Evolutionary conservation across 2,113 vertebrate species (phyloP), one percentile per base, ranked within the genome.

Genomic region (Apteryx mantelli): DNA sequence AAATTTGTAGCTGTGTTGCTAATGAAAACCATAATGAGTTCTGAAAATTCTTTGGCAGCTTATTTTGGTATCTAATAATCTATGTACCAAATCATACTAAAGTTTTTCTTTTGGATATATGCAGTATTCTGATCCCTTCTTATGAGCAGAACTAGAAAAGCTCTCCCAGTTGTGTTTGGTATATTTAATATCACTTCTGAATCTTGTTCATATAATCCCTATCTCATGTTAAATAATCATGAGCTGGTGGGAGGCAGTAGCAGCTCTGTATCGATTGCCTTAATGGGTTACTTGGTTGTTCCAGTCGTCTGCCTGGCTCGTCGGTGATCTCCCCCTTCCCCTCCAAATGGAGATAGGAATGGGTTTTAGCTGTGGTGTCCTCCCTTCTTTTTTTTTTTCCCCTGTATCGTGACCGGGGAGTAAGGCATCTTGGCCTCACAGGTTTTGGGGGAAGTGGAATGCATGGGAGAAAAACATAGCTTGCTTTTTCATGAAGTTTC

Each of bases 41-140:
- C 28, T 18, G 15, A 95, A 61, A 86, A 87, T 91, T 93, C 53
- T 36, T 88, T 96, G 86, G 91, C 94, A 91, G 50, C 36, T 91
- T 1, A 0, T 71, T 93, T 93, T 86, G 58, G 9, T 92, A 50
- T 92, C 76, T 92, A 70, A 81, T 83, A 86, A 86, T 92, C 60
- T 92, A 3, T 70, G 36, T 44, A 71, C 19, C 40, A 86, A 93
- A 83, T 85, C 17, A 24, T 50, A 77, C 5, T 8, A 76, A n/a
- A 3, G 26, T 75, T 75, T 48, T 58, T 58, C 55, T 58, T 65
- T 25, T 64, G 2, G 7, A 10, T 83, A 18, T 24, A 20, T 86
- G 50, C 34, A 53, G 6, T 88, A 21, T 65, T 93, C 71, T 74
- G 15, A 53, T 77, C 42, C 4, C 18, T 82, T 76, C n/a, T 36